Base-by-base conservation (phyloP, 2,888 invertebrate genomes). In the Sussaba pulchella region DNA sequence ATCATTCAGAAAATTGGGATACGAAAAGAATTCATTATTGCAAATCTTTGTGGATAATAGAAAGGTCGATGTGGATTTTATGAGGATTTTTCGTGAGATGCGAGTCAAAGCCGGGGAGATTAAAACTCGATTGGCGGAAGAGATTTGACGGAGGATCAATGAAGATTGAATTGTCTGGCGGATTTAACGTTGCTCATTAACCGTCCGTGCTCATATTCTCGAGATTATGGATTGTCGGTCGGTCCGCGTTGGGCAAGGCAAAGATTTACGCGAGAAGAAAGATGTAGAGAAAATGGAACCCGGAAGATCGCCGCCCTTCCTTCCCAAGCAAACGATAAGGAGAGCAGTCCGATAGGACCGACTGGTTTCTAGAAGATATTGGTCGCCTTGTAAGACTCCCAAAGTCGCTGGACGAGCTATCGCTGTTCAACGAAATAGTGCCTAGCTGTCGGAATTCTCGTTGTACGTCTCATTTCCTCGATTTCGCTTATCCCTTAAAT, bases 211-310 rank as follows among this genome's bases (percentile, higher is more conserved):
- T 39, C 47, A 67, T 63, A 76, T 77, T 76, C 64, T 41, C 76
- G 57, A 76, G 76, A 77, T 73, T 81, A 81, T 76, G 72, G 81
- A 76, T 77, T 81, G 73, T 76, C 81, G 72, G 31, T 26, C 59
- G 36, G 67, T 63, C 57, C 43, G 54, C n/a, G 47, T 50, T 59
- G 41, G 31, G 39, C 59, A 66, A 70, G 43, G 59, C 67, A 45
- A 31, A 31, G 26, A 47, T 52, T 39, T 54, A 45, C 26, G 36
- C 36, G 43, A 10, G 67, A 52, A 43, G 17, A 14, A 5, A 43
- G 21, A 67, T 52, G 19, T 2, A 31, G 2, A 31, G 31, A 31
- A 5, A n/a, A n/a, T n/a, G n/a, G n/a, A n/a, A 31, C 31, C 6
- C 31, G 31, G 6, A 31, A 31, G 31, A 31, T 31, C 31, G 31